Percentiles rank a stretch among this genome's conserved stretches.
phyloP scores from a whole-genome alignment of 2,888 invertebrate genomes.

The Cerceris ruficornis region DNA sequence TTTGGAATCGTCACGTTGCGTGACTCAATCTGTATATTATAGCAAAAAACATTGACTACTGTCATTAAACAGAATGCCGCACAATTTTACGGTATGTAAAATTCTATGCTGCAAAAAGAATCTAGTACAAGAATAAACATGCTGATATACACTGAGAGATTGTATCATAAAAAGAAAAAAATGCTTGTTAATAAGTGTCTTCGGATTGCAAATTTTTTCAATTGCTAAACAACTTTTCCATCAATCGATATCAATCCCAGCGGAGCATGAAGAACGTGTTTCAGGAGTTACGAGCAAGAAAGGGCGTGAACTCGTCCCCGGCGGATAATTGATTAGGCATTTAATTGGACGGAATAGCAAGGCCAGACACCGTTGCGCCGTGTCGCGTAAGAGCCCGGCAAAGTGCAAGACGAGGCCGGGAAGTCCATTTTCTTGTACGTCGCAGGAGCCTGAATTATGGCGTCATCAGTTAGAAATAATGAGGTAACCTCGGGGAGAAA shows the following conservation, averaged over 20 bases:
- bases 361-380: conserved; percentile 54
- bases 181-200: too few species aligned
- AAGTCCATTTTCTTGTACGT: conserved; percentile 78
- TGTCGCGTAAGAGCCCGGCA: conserved; percentile 41
- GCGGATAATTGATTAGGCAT: conserved; percentile 72
- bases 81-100: too few species aligned
- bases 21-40: too few species aligned
- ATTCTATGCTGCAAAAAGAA: too few species aligned
- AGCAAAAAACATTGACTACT: too few species aligned
- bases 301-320: conserved; percentile 50
- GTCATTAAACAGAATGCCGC: too few species aligned
- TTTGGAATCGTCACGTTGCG: too few species aligned
- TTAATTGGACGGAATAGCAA: conserved; percentile 72
- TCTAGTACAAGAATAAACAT: too few species aligned
- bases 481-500: conserved; percentile 72
- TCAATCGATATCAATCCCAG: background rate
- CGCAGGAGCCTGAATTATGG: conserved; percentile 76
- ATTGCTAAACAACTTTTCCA: background rate
- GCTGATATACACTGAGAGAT: too few species aligned
- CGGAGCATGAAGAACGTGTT: conserved; percentile 39
- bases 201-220: background rate
- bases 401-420: conserved; percentile 56
- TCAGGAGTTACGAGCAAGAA: conserved; percentile 54
- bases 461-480: conserved; percentile 79
- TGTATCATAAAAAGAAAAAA: too few species aligned